Evolutionary conservation across 2,113 vertebrate genomes (phyloP), one percentile per base, ranked within the genome.

Genomic region (Rutilus rutilus): DNA sequence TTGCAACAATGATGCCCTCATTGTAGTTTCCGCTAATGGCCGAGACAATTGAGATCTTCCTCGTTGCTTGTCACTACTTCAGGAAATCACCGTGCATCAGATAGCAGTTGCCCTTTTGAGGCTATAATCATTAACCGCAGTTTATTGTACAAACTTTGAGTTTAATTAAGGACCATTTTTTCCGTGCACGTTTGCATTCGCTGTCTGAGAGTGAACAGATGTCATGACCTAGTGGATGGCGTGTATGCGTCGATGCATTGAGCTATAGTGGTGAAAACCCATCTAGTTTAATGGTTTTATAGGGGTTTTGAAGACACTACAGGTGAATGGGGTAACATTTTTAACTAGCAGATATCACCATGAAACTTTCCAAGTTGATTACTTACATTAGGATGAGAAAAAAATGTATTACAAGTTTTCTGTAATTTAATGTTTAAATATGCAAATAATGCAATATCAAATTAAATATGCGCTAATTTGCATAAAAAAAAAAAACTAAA

Each of bases 71-170:
- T 83, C 59, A 67, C 73, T 62, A 25, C 14, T 67, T 67, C n/a
- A 54, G 67, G 54, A 71, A 77, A 84, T 25, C 60, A 30, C 67
- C n/a, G n/a, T 65, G 30, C 42, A 79, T 83, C 65, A 75, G 27
- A 67, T 45, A 80, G 64, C 25, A 17, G 82, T 79, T 86, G 86
- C 78, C 86, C 86, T 86, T 59, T 80, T 47, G 23, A 17, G 25
- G 23, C 71, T 74, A 80, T 52, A 59, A 52, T 36, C 71, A 86
- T 85, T 85, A 82, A 86, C 82, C 54, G n/a, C 65, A 19, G 82
- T 59, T 82, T 62, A 84, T 65, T 81, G 60, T 17, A 30, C 4
- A 69, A 45, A 75, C 33, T 65, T 62, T 78, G 23, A 25, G 19
- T 64, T 79, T n/a, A 64, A 45, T 57, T 45, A 36, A 71, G 42